Evolutionary conservation across 2,113 vertebrate genomes (phyloP).

Genomic region (Corythaeola cristata): DNA sequence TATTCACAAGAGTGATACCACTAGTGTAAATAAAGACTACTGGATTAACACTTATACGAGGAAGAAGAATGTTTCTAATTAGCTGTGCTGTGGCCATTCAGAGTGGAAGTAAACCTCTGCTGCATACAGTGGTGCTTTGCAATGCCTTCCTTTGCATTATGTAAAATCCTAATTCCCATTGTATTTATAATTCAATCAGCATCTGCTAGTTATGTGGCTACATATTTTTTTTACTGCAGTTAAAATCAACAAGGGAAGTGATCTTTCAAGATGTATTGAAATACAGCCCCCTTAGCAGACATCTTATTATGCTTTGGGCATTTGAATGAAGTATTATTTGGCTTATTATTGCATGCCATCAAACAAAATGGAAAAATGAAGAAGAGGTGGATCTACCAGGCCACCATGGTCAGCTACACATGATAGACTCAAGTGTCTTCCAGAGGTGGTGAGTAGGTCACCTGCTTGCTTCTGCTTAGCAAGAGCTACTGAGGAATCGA

Average conservation of each 20-base stretch:
- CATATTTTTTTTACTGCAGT: neutral
- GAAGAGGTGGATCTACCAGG: neutral
- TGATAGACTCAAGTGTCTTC: neutral
- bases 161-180: neutral
- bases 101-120: neutral
- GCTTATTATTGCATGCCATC: neutral
- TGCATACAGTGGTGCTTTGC: neutral
- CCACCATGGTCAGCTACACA: neutral
- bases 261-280: slow-evolving; percentile 8
- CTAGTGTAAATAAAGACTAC: neutral
- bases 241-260: neutral
- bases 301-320: neutral
- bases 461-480: neutral
- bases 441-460: neutral
- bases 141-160: neutral
- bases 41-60: neutral
- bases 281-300: neutral
- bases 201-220: neutral
- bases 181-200: neutral
- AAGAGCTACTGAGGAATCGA: neutral
- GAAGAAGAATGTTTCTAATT: neutral
- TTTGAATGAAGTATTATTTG: neutral
- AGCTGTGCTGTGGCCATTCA: neutral
- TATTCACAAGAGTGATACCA: neutral
- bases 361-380: neutral